These are phyloP conservation scores for Tragopan temminckii DNA, from an alignment of 2,797 vertebrate species.

Conservation along the genomic window DNA sequence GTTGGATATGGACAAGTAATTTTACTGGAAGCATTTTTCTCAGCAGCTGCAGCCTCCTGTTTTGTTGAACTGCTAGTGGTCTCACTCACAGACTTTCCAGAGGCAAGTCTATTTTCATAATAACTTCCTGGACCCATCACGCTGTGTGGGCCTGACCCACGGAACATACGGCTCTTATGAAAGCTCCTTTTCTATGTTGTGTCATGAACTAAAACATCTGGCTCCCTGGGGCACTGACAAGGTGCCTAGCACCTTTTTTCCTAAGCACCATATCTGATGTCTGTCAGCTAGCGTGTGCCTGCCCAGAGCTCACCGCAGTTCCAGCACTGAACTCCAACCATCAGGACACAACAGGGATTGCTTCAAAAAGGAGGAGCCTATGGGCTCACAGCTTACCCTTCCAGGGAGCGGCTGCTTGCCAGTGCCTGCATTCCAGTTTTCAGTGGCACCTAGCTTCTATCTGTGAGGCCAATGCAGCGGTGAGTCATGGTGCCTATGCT, in stretches of 20 bases:
- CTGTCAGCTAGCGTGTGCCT: neutral
- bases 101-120: conserved; percentile 61
- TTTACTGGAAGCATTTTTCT: conserved; percentile 42
- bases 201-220: conserved; percentile 68
- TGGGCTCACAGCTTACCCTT: conserved; percentile 23
- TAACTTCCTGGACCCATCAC: conserved; percentile 55
- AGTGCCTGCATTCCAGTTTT: conserved; percentile 57
- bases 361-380: conserved; percentile 1
- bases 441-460: conserved; percentile 47
- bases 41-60: conserved; percentile 70
- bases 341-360: neutral
- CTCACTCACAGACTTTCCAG: conserved; percentile 50
- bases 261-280: neutral
- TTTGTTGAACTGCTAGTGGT: conserved; percentile 23
- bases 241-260: conserved; percentile 42
- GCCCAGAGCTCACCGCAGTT: conserved; percentile 9
- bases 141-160: conserved; percentile 56
- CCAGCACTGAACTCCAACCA: conserved; percentile 48
- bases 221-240: conserved; percentile 9
- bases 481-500: conserved; percentile 14
- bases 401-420: conserved; percentile 42
- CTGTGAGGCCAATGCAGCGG: conserved; percentile 20
- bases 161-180: conserved; percentile 39
- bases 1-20: conserved; percentile 17
- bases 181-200: conserved; percentile 53